Base-by-base conservation (phyloP, 2,888 invertebrate species). In the Epinotia demarniana region DNA sequence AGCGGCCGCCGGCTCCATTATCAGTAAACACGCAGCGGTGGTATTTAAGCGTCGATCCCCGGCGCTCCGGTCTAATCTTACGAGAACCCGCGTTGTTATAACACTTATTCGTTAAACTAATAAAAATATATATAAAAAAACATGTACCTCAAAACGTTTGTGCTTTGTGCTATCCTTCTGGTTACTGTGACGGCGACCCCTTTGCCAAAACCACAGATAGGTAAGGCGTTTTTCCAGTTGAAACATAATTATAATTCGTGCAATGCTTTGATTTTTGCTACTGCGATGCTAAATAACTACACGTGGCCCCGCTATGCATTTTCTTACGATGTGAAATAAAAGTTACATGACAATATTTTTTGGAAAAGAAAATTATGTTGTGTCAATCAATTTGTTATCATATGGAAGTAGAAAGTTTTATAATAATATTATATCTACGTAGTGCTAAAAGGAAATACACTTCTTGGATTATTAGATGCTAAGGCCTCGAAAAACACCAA, bases 11-110 rank as follows among this genome's bases (percentile, higher is more conserved):
- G 60, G 12, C 55, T 46, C 64, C 12, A 49, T 66, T 75, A 75
- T 66, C 75, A 49, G 49, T 71, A 61, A 43, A 19, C 61, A 58
- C 57, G 13, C 39, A 18, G 9, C 23, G 61, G 71, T 75, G 62
- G 71, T 75, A 75, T 75, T 72, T 75, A 75, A 75, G 58, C 71
- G 33, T 67, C 18, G n/a, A 18, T 46, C 55, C 27, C 19, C 60
- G 23, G 13, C 57, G 72, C 66, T 18, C 60, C 67, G 67, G 53
- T 61, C 62, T 43, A 71, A 75, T 61, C 61, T 61, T 27, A n/a
- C 33, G 43, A 55, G 61, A 71, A 43, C 60, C n/a, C 61, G 55
- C 46, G 13, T 9, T 43, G 67, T 43, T 19, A 55, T 71, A 66
- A 13, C 39, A 75, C 53, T 16, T 49, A n/a, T 53, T n/a, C n/a